phyloP scores from a whole-genome alignment of 1,140 invertebrate species.

The Sycophaga agraensis region DNA sequence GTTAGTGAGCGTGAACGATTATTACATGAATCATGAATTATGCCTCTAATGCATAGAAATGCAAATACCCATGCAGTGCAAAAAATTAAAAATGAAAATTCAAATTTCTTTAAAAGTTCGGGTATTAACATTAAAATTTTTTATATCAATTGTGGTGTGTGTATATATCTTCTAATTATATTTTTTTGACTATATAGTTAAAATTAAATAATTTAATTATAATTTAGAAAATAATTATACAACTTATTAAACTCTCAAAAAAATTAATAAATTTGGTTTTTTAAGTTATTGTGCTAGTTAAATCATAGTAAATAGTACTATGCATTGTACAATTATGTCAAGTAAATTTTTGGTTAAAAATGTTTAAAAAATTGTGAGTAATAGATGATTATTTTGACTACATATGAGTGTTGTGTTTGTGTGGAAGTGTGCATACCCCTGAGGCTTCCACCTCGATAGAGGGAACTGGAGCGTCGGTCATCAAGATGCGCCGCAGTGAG shows the following conservation, averaged over 20 bases:
- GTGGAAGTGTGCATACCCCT: constrained; percentile 54
- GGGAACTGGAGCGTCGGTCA: constrained; percentile 51
- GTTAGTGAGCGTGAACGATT: not conserved
- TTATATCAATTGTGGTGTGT: no score
- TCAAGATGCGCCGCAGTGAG: constrained; percentile 63
- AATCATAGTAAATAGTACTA: no score
- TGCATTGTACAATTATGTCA: not conserved
- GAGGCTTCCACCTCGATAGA: constrained; percentile 57
- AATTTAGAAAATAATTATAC: no score
- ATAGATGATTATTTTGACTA: not conserved
- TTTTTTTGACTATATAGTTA: no score
- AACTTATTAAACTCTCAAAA: no score
- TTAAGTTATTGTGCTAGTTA: no score
- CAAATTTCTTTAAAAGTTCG: no score
- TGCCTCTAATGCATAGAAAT: not conserved
- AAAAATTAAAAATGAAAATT: not conserved
- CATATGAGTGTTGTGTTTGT: constrained; percentile 21
- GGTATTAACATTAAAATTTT: no score
- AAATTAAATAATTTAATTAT: no score
- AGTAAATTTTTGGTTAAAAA: no score
- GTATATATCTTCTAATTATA: no score
- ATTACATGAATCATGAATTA: not conserved
- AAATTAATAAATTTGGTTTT: no score
- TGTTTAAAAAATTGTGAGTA: not conserved
- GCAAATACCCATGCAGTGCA: constrained; percentile 8